Evolutionary conservation across 2,888 invertebrate species (phyloP), one percentile per base, ranked within the genome.

Genomic region (Netelia fuscicornis): DNA sequence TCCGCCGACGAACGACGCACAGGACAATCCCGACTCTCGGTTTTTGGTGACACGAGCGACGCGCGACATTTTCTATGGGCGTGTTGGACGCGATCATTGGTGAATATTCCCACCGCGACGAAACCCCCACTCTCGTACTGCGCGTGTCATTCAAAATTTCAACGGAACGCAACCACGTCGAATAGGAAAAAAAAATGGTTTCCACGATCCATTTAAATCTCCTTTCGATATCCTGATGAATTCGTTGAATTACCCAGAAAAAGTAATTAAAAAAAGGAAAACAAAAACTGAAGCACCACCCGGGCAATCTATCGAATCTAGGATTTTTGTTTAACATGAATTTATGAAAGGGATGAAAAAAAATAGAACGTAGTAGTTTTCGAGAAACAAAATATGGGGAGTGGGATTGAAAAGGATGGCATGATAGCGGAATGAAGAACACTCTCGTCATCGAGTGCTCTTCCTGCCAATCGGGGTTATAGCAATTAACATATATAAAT

Each of bases 51-150:
- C 85, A 85, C 81, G 54, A 54, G 0, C 37, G 37, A 37, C 62
- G 52, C 54, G 78, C 65, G 85, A 85, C 79, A 82, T 80, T 72
- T 80, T 85, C 65, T 64, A 80, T 79, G 85, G 85, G 82, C 85
- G 82, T 82, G 79, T 82, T 70, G 75, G 48, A 54, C 44, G 60
- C 42, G 58, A 37, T 76, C 85, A 85, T 85, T 85, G 85, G 85
- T 72, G 76, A 44, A 79, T 52, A 37, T 17, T 56, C 52, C 56
- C 23, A 85, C 82, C 65, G 76, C 72, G 42, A 75, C 54, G 11
- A 44, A 37, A 48, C 70, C 44, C 76, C 72, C 25, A 20, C 23
- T 37, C 68, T 65, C 44, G 70, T 30, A 54, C 23, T 75, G 54
- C 71, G 68, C 23, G 48, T 83, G 72, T 75, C 77, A 81, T 48